These are phyloP conservation scores for Cybosia mesomella DNA, from an alignment of 2,888 invertebrate genomes.

Conservation along the genomic window DNA sequence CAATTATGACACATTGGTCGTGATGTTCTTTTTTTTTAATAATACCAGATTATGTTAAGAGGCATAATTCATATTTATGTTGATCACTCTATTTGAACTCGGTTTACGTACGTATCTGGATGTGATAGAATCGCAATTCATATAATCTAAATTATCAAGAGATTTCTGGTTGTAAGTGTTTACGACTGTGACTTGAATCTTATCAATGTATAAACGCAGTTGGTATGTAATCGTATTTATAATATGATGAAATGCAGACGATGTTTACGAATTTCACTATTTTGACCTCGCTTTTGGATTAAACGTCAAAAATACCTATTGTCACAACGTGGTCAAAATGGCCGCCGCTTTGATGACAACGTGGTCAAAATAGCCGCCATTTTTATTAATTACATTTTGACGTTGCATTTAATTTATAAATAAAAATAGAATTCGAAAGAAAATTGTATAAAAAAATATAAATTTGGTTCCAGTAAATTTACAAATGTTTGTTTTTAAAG, in stretches of 20 bases:
- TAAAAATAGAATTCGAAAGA: neutral
- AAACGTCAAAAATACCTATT: neutral
- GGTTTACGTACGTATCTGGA: neutral
- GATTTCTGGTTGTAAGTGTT: neutral
- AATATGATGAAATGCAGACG: constrained; percentile 2
- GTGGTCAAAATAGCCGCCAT: neutral
- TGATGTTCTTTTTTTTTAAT: constrained; percentile 9
- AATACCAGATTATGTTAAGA: neutral
- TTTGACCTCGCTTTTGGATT: neutral
- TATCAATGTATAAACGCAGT: neutral
- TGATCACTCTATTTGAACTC: neutral
- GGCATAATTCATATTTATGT: neutral
- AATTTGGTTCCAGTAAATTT: too few relatives aligned
- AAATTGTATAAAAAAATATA: neutral
- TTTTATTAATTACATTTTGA: neutral
- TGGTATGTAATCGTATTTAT: neutral
- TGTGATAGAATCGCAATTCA: neutral
- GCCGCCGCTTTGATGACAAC: neutral
- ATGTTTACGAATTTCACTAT: constrained; percentile 1
- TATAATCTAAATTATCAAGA: neutral
- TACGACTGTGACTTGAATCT: neutral
- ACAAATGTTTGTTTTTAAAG: neutral
- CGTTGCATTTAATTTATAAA: neutral
- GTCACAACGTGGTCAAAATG: neutral
- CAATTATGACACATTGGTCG: constrained; percentile 8